phyloP scores from a whole-genome alignment of 2,888 invertebrate genomes.

The Diaphora mendica region DNA sequence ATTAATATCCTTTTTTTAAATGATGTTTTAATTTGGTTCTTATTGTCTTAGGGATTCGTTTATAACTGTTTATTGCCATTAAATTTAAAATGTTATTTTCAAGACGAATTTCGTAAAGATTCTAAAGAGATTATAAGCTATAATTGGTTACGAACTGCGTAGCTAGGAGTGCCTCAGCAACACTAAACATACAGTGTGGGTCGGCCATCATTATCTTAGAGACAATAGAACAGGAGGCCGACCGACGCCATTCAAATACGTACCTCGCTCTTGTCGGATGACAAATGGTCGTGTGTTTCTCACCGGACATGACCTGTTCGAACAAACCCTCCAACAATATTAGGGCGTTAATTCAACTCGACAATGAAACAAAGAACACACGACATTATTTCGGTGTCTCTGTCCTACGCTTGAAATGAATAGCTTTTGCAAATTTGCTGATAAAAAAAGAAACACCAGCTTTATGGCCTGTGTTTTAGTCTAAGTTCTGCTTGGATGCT shows the following conservation, averaged over 20 bases:
- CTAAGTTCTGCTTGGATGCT: not conserved
- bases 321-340: conserved; percentile 56
- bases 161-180: conserved; percentile 15
- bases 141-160: not conserved
- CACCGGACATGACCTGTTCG: conserved; percentile 60
- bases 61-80: not conserved
- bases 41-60: not conserved
- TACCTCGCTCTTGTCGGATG: conserved; percentile 60
- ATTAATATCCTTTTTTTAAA: not conserved
- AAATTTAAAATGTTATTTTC: not conserved
- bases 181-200: conserved; percentile 55
- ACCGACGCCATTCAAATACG: conserved; percentile 61
- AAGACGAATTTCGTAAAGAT: not conserved
- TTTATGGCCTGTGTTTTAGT: not conserved
- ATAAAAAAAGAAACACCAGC: not conserved
- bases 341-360: conserved; percentile 37
- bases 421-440: not conserved
- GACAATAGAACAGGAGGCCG: conserved; percentile 64
- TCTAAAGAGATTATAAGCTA: not conserved
- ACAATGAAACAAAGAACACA: conserved; percentile 15
- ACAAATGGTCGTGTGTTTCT: conserved; percentile 69
- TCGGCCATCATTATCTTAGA: conserved; percentile 61
- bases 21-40: not conserved
- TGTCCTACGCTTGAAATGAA: not conserved
- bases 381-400: not conserved